phyloP scores from a whole-genome alignment of 2,888 invertebrate species.

The Acanthopleura granulata region DNA sequence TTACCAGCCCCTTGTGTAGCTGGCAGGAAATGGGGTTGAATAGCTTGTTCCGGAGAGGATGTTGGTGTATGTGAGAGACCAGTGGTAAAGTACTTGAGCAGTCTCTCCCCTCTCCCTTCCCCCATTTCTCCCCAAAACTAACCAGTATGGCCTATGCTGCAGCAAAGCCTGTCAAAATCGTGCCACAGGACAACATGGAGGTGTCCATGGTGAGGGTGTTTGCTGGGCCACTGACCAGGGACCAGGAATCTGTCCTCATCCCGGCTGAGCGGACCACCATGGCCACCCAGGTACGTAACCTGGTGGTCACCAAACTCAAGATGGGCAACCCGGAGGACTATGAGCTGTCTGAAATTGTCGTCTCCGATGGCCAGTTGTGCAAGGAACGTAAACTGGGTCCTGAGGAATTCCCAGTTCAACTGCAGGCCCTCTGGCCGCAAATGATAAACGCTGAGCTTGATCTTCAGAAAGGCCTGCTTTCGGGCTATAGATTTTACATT shows the following conservation, averaged over 20 bases:
- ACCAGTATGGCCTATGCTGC: background rate
- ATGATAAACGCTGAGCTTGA: slow-evolving; percentile 42
- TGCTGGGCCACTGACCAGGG: slow-evolving; percentile 53
- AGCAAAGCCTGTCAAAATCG: slow-evolving; percentile 33
- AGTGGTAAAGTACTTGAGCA: too few species aligned
- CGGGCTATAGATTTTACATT: slow-evolving; percentile 82
- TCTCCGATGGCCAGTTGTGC: slow-evolving; percentile 88
- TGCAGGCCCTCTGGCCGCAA: slow-evolving; percentile 72
- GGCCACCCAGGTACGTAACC: slow-evolving; percentile 75
- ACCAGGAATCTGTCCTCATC: slow-evolving; percentile 55
- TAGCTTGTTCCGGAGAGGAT: slow-evolving; percentile 6
- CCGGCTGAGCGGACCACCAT: slow-evolving; percentile 60
- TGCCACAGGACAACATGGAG: slow-evolving; percentile 58
- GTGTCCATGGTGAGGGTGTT: slow-evolving; percentile 64
- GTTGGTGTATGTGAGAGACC: slow-evolving; percentile 3
- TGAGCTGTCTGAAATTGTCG: slow-evolving; percentile 79
- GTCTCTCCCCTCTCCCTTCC: too few species aligned
- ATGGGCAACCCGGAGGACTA: slow-evolving; percentile 51
- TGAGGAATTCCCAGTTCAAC: slow-evolving; percentile 72
- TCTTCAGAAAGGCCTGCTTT: slow-evolving; percentile 34
- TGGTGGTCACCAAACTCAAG: slow-evolving; percentile 51
- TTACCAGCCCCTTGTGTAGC: background rate
- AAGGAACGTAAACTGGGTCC: slow-evolving; percentile 90
- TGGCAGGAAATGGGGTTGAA: slow-evolving; percentile 3
- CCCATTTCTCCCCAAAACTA: slow-evolving; percentile 3